These are phyloP conservation scores for Eurytoma californica DNA, from an alignment of 2,888 invertebrate species.

Conservation along the genomic window DNA sequence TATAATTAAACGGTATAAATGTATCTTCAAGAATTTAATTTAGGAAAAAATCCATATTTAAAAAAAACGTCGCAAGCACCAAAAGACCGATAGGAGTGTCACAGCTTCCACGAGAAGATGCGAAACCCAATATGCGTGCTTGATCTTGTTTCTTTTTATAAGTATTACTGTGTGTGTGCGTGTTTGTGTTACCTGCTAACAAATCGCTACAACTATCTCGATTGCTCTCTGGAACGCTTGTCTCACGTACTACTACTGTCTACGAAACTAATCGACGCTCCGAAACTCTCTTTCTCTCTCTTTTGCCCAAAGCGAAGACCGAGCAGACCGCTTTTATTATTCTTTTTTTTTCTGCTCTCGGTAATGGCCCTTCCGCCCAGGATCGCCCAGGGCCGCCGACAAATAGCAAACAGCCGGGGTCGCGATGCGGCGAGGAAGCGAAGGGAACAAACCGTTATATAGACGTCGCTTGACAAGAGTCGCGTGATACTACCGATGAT, in stretches of 20 bases:
- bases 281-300: not conserved
- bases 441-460: no score
- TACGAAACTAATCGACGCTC: not conserved
- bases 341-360: no score
- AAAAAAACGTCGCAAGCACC: not conserved
- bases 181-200: conserved; percentile 60
- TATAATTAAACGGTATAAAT: no score
- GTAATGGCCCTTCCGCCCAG: no score
- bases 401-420: no score
- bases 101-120: not conserved
- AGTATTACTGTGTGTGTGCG: conserved; percentile 64
- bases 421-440: no score
- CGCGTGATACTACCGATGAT: conserved; percentile 9
- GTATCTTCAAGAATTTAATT: no score
- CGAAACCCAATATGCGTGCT: conserved; percentile 63
- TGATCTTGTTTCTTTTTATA: conserved; percentile 67
- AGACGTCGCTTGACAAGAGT: conserved; percentile 13
- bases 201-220: conserved; percentile 63
- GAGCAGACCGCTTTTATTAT: no score
- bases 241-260: conserved; percentile 1
- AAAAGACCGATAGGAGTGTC: no score
- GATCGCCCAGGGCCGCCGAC: no score
- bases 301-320: no score
- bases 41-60: no score
- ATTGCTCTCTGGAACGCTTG: conserved; percentile 58